Base-by-base conservation (phyloP, 2,113 vertebrate genomes). In the Tragelaphus scriptus region DNA sequence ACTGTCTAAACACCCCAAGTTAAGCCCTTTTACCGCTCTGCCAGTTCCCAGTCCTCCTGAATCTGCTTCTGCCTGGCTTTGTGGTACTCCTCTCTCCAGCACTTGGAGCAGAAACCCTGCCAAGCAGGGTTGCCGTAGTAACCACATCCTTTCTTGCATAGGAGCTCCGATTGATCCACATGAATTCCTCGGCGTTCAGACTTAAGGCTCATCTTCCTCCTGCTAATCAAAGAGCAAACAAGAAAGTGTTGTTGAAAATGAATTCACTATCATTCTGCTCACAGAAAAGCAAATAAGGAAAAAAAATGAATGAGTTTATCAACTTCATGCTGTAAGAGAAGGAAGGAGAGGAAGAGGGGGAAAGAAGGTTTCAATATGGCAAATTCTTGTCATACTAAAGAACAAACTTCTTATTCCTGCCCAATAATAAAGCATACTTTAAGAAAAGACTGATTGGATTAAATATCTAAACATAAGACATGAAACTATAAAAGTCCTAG, bases 31-130 rank as follows among this genome's bases (percentile, higher is more conserved):
- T 98, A 99, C 99, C 99, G 98, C 97, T 99, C 99, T 71, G 99
- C 99, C 68, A 99, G 99, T 81, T 99, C 99, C 98, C 99, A 99
- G 28, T 99, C 99, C 92, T 99, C 99, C 94, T 99, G 99, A 71
- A 99, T 99, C 98, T 99, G 99, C 94, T 99, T 99, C 99, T 99
- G 99, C 97, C 98, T 99, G 65, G 99, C 99, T 98, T 99, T 99
- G 85, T 99, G 99, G 98, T 99, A 99, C 93, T 99, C 99, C 94
- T 99, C 99, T 92, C 99, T 98, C 99, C 99, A 99, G 98, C 99
- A 99, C 98, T 99, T 99, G 93, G 99, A 99, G 98, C 99, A 99
- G 88, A 99, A 99, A 11, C 99, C 99, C 93, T 99, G 99, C 99
- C 99, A 99, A 25, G 99, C 99, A 8, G 99, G 98, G 98, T 99